Conservation (phyloP, 2,888 invertebrate genomes). For the Miltochrista miniata region DNA sequence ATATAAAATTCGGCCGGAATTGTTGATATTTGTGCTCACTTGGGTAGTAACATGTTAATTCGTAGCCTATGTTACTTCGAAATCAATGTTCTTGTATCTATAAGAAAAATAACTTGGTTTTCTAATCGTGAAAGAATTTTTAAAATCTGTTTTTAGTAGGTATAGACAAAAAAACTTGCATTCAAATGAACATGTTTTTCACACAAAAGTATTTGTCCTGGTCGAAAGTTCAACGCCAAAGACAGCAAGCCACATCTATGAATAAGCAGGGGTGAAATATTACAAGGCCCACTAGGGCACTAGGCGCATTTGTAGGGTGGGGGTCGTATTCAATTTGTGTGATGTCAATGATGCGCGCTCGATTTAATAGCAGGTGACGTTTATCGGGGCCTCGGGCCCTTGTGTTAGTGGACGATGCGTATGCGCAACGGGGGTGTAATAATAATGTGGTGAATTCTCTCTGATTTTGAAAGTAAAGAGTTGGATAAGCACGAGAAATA, state of each 20-base stretch:
- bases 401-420: slow-evolving; percentile 12
- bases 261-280: slow-evolving; percentile 11
- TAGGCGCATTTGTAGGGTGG: slow-evolving; percentile 23
- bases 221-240: slow-evolving; percentile 9
- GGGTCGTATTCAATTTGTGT: slow-evolving; percentile 69
- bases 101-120: no score
- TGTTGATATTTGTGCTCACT: no score
- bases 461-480: no score
- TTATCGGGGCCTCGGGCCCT: slow-evolving; percentile 33
- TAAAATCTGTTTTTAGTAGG: neutral
- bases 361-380: slow-evolving; percentile 78
- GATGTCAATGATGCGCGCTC: slow-evolving; percentile 72
- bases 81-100: no score
- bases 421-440: slow-evolving; percentile 2
- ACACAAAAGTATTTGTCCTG: no score
- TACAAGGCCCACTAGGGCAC: slow-evolving; percentile 3
- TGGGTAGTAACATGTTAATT: no score
- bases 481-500: no score
- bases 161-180: no score
- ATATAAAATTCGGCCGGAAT: no score
- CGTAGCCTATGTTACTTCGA: no score
- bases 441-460: no score
- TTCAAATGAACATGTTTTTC: no score
- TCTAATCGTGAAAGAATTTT: neutral
- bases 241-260: slow-evolving; percentile 9